A percentile compares a stretch with the other conserved stretches of the same genome.
Evolutionary conservation across 2,888 invertebrate genomes (phyloP).

Genomic region (Protonemura montana): DNA sequence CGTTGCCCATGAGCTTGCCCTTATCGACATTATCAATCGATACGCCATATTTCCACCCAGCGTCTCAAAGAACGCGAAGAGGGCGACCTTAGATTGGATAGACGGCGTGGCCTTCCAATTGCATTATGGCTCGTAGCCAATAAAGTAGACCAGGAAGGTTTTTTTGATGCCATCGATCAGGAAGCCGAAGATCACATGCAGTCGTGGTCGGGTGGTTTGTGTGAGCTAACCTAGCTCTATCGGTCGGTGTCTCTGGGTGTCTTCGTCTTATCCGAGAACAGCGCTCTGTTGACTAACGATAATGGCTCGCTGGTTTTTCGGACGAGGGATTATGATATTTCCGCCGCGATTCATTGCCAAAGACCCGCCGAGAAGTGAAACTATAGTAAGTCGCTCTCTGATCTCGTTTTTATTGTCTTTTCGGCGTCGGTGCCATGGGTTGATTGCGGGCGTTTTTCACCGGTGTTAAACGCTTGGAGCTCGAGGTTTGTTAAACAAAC

Average conservation of each 20-base stretch:
- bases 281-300: not conserved
- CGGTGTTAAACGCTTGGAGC: not conserved
- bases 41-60: not conserved
- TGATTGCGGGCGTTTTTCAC: not conserved
- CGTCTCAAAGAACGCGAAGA: not conserved
- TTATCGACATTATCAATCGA: not conserved
- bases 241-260: not conserved
- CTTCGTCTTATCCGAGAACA: not conserved
- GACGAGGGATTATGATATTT: slow-evolving; percentile 22
- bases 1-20: not conserved
- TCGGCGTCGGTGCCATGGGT: not conserved
- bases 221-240: not conserved
- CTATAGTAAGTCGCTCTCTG: not conserved
- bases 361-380: slow-evolving; percentile 52
- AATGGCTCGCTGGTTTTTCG: slow-evolving; percentile 36
- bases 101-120: not conserved
- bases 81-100: not conserved
- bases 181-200: not conserved
- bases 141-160: slow-evolving; percentile 7
- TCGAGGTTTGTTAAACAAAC: not conserved
- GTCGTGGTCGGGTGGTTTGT: slow-evolving; percentile 2
- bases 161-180: not conserved
- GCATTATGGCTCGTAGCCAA: not conserved
- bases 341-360: slow-evolving; percentile 18
- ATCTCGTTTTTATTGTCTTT: no score